Conservation (phyloP, 2,797 vertebrate genomes). For the Tragopan temminckii region DNA sequence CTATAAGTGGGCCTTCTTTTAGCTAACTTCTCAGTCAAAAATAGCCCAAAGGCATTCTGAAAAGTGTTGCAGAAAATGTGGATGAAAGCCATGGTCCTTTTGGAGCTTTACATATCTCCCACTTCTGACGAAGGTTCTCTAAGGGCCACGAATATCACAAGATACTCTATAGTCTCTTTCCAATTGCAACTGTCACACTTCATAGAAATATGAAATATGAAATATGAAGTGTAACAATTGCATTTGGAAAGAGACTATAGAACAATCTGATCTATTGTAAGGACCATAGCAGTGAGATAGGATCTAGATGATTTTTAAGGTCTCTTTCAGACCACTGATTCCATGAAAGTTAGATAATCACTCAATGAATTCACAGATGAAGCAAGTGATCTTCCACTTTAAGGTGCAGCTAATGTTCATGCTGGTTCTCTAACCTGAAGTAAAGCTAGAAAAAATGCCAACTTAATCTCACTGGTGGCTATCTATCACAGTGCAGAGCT, state of each 20-base stretch:
- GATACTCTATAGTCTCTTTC: not conserved
- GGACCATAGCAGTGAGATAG: not conserved
- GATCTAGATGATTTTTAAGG: not conserved
- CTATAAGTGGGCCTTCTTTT: not conserved
- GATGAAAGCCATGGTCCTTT: not conserved
- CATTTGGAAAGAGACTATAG: too few relatives aligned
- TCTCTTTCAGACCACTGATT: not conserved
- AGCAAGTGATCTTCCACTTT: not conserved
- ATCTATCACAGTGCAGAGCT: not conserved
- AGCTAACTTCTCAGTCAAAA: not conserved
- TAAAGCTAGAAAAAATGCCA: not conserved
- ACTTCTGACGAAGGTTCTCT: not conserved
- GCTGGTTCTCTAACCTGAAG: not conserved
- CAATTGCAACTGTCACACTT: not conserved
- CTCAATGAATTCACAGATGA: not conserved
- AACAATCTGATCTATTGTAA: not conserved
- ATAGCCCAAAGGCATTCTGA: not conserved
- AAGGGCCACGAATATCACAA: not conserved
- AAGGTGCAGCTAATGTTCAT: not conserved
- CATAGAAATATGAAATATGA: not conserved
- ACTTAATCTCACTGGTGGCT: not conserved
- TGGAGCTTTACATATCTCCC: not conserved
- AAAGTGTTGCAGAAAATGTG: not conserved
- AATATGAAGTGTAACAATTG: too few relatives aligned
- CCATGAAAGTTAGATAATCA: not conserved